These are phyloP conservation scores for Huso huso DNA, from an alignment of 2,797 vertebrate species.

Conservation along the genomic window DNA sequence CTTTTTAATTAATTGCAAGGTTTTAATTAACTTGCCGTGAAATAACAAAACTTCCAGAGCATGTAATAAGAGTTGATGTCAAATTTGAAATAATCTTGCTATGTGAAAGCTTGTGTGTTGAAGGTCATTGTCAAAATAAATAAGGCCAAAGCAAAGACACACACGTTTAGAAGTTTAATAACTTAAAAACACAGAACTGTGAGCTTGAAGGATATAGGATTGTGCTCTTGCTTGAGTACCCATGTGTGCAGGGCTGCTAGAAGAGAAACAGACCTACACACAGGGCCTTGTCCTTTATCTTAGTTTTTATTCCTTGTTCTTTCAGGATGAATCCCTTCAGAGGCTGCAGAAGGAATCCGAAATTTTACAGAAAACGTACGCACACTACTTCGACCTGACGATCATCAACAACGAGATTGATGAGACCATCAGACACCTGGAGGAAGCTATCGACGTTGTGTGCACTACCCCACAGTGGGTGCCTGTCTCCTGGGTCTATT, in stretches of 20 bases:
- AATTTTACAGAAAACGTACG: conserved; percentile 95
- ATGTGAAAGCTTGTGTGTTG: too few relatives aligned
- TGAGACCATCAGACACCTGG: conserved; percentile 93
- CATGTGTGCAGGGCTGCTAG: not conserved
- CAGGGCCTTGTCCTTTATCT: too few relatives aligned
- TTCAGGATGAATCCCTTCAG: conserved; percentile 94
- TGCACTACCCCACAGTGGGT: conserved; percentile 94
- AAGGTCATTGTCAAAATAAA: too few relatives aligned
- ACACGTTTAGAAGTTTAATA: too few relatives aligned
- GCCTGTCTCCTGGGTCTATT: conserved; percentile 98
- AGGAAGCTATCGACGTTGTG: conserved; percentile 93
- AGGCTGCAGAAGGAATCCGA: conserved; percentile 97
- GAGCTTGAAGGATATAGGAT: not conserved
- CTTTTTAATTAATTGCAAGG: too few relatives aligned
- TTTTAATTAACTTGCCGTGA: too few relatives aligned
- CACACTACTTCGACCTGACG: conserved; percentile 97
- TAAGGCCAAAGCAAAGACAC: too few relatives aligned
- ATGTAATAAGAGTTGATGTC: too few relatives aligned
- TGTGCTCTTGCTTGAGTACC: not conserved
- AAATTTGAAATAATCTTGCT: too few relatives aligned
- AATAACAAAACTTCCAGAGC: too few relatives aligned
- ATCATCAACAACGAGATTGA: conserved; percentile 99
- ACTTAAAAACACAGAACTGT: too few relatives aligned
- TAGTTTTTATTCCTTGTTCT: not conserved
- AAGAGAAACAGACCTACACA: too few relatives aligned